These are phyloP conservation scores for Uria aalge DNA, from an alignment of 2,113 vertebrate species.

Conservation along the genomic window DNA sequence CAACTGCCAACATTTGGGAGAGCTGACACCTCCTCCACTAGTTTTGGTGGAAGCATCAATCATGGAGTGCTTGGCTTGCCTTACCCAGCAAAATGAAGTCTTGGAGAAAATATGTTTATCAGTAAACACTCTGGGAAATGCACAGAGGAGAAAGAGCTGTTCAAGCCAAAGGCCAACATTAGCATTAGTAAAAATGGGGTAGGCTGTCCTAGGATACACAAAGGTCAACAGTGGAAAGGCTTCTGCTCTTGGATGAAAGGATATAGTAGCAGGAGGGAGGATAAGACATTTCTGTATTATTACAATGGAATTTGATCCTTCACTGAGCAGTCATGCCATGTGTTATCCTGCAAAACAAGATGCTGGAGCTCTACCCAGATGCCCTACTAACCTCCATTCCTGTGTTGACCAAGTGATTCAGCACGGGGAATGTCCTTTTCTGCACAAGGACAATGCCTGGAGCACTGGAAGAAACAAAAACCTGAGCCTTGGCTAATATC, in stretches of 20 bases:
- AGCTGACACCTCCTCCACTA: neutral
- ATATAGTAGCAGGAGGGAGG: neutral
- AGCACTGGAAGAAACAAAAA: neutral
- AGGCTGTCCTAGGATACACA: neutral
- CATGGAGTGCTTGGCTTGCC: neutral
- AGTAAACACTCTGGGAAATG: neutral
- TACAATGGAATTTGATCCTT: neutral
- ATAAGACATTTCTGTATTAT: neutral
- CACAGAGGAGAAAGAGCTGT: neutral
- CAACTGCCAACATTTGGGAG: neutral
- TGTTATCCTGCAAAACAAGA: neutral
- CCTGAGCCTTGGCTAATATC: neutral
- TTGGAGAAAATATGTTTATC: neutral
- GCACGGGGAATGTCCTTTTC: neutral
- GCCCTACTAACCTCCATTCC: neutral
- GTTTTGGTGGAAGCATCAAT: neutral
- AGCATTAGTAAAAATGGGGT: neutral
- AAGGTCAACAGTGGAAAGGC: neutral
- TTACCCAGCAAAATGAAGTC: neutral
- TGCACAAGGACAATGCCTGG: neutral
- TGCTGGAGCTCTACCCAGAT: neutral
- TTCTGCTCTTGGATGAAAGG: neutral
- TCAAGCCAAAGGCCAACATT: neutral
- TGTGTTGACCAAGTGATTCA: neutral
- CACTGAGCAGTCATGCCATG: neutral